Conservation (phyloP, 2,113 vertebrate species). For the Cyphomyrus plagiostoma region DNA sequence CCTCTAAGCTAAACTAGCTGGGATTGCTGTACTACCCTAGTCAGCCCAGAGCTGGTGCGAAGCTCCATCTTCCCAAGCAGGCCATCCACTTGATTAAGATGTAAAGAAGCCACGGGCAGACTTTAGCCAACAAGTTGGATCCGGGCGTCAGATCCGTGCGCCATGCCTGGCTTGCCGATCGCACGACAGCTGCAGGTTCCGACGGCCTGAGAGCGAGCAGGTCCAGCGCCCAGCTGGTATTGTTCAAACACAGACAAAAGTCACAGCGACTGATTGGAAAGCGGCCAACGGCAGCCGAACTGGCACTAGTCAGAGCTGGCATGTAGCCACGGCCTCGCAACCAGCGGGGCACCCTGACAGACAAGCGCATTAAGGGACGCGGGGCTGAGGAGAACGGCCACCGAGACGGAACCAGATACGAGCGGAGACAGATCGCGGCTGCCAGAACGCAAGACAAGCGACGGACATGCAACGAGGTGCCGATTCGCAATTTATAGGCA, state of each 20-base stretch:
- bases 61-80: not conserved
- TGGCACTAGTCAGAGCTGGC: not conserved
- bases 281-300: not conserved
- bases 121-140: not conserved
- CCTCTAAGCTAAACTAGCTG: not conserved
- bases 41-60: not conserved
- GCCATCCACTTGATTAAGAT: not conserved
- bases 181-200: constrained; percentile 15
- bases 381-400: not conserved
- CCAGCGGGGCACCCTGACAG: not conserved
- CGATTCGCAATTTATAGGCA: not conserved
- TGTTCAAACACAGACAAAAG: constrained; percentile 1
- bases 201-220: not conserved
- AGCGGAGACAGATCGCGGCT: not conserved
- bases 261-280: constrained; percentile 28
- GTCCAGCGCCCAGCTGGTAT: constrained; percentile 12
- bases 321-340: not conserved
- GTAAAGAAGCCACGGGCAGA: not conserved
- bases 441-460: not conserved
- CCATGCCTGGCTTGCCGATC: not conserved
- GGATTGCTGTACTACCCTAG: not conserved
- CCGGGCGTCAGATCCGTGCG: not conserved
- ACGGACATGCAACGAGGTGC: not conserved
- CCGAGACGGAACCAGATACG: not conserved
- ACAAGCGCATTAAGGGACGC: not conserved